A percentile compares a stretch with the other conserved stretches of the same genome.
Evolutionary conservation across 2,888 invertebrate genomes (phyloP).

Genomic region (Lumbricus terrestris): DNA sequence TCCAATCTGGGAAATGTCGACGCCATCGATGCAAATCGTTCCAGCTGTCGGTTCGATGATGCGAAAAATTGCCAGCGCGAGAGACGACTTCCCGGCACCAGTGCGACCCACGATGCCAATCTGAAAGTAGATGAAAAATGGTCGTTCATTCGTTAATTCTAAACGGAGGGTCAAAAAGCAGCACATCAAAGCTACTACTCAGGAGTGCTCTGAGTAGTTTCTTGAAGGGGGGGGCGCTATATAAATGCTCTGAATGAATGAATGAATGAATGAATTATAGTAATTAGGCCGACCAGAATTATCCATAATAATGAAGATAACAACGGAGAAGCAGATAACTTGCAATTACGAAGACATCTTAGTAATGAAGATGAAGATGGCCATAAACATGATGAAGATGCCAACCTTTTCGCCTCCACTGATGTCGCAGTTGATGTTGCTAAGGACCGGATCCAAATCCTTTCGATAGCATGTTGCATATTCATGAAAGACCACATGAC

Average conservation of each 20-base stretch:
- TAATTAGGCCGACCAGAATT: no score
- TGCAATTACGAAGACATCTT: no score
- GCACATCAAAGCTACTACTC: no score
- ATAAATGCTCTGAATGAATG: no score
- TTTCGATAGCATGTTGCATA: conserved; percentile 39
- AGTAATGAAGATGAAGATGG: no score
- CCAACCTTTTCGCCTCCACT: conserved; percentile 37
- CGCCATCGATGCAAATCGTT: conserved; percentile 48
- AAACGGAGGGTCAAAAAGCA: no score
- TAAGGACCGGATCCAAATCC: conserved; percentile 39
- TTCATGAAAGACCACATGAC: conserved; percentile 32
- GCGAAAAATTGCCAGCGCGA: conserved; percentile 51
- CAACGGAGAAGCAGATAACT: no score
- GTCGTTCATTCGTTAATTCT: neutral
- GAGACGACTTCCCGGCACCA: conserved; percentile 54
- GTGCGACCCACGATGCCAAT: conserved; percentile 54
- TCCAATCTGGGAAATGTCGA: conserved; percentile 47
- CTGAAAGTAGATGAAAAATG: conserved; percentile 36
- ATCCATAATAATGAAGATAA: no score
- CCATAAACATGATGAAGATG: neutral
- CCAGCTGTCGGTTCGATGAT: conserved; percentile 50
- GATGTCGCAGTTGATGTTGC: conserved; percentile 34
- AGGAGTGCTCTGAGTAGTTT: no score
- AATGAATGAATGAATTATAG: no score
- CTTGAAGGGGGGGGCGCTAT: no score